A percentile compares a stretch with the other conserved stretches of the same genome.
Conservation (phyloP, 2,797 vertebrate species). For the Melanotaenia maccullochi region DNA sequence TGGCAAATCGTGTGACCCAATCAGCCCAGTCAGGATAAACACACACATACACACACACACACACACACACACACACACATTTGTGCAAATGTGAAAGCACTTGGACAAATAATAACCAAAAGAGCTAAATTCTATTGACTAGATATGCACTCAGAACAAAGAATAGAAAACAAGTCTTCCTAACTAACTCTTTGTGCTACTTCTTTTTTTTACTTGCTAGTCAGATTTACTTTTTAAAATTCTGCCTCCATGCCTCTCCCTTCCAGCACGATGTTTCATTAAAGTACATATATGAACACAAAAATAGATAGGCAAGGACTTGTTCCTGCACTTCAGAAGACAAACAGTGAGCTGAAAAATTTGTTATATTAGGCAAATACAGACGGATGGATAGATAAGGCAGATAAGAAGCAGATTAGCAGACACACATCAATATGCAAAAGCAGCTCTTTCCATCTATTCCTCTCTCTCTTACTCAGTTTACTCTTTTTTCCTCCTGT, state of each 20-base stretch:
- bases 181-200: constrained; percentile 62
- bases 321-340: constrained; percentile 46
- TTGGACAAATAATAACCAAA: constrained; percentile 31
- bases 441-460: constrained; percentile 69
- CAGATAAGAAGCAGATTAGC: constrained; percentile 79
- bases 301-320: constrained; percentile 56
- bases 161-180: constrained; percentile 52
- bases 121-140: constrained; percentile 48
- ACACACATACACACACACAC: neutral
- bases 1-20: constrained; percentile 62
- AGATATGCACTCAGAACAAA: constrained; percentile 49
- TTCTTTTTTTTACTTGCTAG: constrained; percentile 49
- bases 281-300: constrained; percentile 55
- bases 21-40: constrained; percentile 55
- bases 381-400: constrained; percentile 76
- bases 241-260: constrained; percentile 4
- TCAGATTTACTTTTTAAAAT: constrained; percentile 28
- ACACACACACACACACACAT: constrained; percentile 15
- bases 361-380: constrained; percentile 81
- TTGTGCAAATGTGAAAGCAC: constrained; percentile 40
- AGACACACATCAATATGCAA: constrained; percentile 76
- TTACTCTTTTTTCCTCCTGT: constrained; percentile 32
- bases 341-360: constrained; percentile 71
- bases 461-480: constrained; percentile 45
- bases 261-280: constrained; percentile 42